Conservation (phyloP, 2,888 invertebrate genomes). For the Lepas anatifera region DNA sequence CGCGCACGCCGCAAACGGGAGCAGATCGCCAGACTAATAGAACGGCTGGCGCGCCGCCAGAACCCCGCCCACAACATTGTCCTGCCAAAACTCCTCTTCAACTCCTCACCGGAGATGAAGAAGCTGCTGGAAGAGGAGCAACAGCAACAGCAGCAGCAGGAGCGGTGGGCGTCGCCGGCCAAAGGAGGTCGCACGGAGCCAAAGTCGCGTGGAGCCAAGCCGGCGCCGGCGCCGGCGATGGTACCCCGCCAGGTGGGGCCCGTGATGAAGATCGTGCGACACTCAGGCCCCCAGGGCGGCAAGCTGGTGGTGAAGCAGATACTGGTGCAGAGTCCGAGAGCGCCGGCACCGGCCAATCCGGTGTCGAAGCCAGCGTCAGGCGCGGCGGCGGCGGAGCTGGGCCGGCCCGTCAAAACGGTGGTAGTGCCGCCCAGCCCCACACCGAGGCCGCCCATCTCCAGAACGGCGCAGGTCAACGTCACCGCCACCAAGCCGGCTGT, state of each 20-base stretch:
- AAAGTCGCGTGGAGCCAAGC: not conserved
- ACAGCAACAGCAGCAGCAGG: not conserved
- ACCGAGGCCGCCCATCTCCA: no score
- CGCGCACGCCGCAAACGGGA: not conserved
- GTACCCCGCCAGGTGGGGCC: not conserved
- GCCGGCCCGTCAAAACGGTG: no score
- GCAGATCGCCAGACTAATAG: constrained; percentile 2
- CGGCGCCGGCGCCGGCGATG: not conserved
- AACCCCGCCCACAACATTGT: not conserved
- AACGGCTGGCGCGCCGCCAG: not conserved
- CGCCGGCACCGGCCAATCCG: no score
- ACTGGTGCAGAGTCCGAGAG: not conserved
- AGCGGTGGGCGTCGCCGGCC: not conserved
- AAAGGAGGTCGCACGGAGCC: not conserved
- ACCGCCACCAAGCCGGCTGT: no score
- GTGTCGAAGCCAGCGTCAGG: no score
- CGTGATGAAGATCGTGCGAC: not conserved
- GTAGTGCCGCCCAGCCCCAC: no score
- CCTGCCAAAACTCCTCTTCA: not conserved
- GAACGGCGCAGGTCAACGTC: no score
- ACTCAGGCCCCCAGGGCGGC: not conserved
- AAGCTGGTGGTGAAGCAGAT: not conserved
- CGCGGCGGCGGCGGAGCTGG: no score
- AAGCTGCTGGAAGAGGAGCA: no score
- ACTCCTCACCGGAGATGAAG: not conserved